Base-by-base conservation (phyloP, 2,113 vertebrate genomes). In the Dipodomys ordii region DNA sequence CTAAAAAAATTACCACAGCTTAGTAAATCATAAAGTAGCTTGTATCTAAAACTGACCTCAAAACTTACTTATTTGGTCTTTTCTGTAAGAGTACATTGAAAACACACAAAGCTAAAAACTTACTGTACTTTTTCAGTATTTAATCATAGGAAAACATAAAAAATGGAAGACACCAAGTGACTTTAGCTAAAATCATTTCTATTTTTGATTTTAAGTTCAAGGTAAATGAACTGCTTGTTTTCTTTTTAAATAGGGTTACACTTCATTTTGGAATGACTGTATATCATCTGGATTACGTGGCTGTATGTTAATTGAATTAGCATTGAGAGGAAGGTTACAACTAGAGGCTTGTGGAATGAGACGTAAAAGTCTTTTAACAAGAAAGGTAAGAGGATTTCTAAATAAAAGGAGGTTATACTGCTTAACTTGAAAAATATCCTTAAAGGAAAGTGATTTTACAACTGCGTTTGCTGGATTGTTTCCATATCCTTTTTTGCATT, bases 191-290 rank as follows among this genome's bases (percentile, higher is more conserved):
- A 78, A 80, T 22, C 87, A 83, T 32, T 95, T 92, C 25, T 91
- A 0, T 62, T 93, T 84, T 95, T 95, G 60, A 76, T 39, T 92
- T 46, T 81, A 46, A 84, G 71, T 86, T 91, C 11, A 91, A 91
- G 71, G 28, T 93, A 83, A 97, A 92, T 87, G 91, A 90, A 57
- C 82, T 76, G 0, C 93, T 83, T 88, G 95, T 92, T 96, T 84
- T 95, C 19, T 85, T 57, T 57, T 96, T 89, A 72, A 96, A 65
- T 95, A 99, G 99, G 99, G 99, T 96, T 99, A 99, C 97, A 99
- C 99, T 19, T 99, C 99, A 0, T 99, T 99, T 98, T 99, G 99
- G 99, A 99, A 99, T 49, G 99, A 99, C 93, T 99, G 99, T 97
- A 99, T 99, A 97, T 99, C 99, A 0, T 99, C 99, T 1, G 99